phyloP scores from a whole-genome alignment of 2,888 invertebrate species.

The Neocrepidodera transversa region DNA sequence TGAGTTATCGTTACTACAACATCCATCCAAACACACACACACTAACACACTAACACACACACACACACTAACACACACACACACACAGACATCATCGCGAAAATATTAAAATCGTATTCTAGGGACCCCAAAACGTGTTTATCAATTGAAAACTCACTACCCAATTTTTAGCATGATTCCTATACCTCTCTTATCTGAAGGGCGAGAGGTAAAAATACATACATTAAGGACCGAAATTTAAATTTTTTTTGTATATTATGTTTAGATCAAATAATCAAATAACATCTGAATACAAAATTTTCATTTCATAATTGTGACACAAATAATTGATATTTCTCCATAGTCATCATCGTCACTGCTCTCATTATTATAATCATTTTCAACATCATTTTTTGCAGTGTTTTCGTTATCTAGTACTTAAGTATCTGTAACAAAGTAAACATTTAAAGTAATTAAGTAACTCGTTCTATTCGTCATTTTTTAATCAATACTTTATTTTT shows the following conservation, averaged over 20 bases:
- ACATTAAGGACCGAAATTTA: background rate
- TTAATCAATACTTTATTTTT: conserved; percentile 28
- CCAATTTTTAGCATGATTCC: too few relatives aligned
- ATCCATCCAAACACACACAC: too few relatives aligned
- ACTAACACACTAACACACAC: too few relatives aligned
- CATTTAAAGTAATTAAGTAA: conserved; percentile 10
- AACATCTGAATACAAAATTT: background rate
- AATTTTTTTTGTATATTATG: background rate
- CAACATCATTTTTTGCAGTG: conserved; percentile 27
- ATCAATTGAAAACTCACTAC: too few relatives aligned
- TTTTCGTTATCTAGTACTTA: conserved; percentile 27
- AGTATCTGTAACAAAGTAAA: conserved; percentile 28
- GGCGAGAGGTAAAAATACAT: too few relatives aligned
- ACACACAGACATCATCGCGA: too few relatives aligned
- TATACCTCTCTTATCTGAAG: too few relatives aligned
- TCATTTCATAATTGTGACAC: background rate
- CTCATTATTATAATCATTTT: background rate
- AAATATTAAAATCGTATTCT: too few relatives aligned
- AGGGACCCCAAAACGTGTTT: too few relatives aligned
- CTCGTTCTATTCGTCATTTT: conserved; percentile 2
- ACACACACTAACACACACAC: too few relatives aligned
- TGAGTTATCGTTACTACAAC: too few relatives aligned
- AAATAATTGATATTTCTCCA: background rate
- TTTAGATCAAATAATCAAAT: too few relatives aligned
- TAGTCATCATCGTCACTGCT: conserved; percentile 3